These are phyloP conservation scores for Drosophila ercepeae DNA, from an alignment of 1,140 invertebrate species.

Conservation along the genomic window DNA sequence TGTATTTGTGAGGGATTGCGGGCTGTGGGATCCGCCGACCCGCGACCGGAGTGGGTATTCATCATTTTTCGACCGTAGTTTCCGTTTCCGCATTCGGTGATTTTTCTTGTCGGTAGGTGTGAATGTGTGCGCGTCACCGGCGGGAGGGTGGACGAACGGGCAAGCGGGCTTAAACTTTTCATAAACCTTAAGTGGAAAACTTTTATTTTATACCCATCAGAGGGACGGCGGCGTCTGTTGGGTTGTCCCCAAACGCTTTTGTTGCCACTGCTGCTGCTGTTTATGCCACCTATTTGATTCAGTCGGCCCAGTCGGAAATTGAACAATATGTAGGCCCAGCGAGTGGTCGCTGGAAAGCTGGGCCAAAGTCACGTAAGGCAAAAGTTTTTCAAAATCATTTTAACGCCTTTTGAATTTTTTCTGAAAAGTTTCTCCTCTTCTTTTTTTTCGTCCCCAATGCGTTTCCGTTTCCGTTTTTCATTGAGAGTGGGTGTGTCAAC, in stretches of 20 bases:
- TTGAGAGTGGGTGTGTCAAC: conserved; percentile 5
- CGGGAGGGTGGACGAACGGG: too few relatives aligned
- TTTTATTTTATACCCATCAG: conserved; percentile 73
- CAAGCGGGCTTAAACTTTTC: conserved; percentile 68
- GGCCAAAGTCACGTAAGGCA: conserved; percentile 69
- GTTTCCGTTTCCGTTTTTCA: conserved; percentile 16
- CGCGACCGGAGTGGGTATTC: conserved; percentile 43
- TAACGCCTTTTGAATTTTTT: conserved; percentile 77
- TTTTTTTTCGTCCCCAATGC: not conserved
- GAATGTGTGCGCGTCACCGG: conserved; percentile 31
- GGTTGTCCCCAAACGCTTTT: conserved; percentile 18
- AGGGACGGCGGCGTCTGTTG: conserved; percentile 3
- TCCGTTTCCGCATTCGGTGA: conserved; percentile 51
- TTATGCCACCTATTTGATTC: conserved; percentile 73
- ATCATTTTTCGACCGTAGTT: conserved; percentile 70
- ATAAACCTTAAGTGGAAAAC: conserved; percentile 81
- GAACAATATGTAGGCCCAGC: conserved; percentile 62
- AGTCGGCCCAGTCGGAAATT: conserved; percentile 49
- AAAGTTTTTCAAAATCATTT: conserved; percentile 77
- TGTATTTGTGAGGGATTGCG: conserved; percentile 17
- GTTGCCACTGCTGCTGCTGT: conserved; percentile 26
- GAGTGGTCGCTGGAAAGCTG: conserved; percentile 24
- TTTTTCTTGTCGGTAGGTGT: conserved; percentile 47
- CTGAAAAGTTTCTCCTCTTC: conserved; percentile 44
- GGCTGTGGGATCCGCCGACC: not conserved